A percentile compares a stretch with the other conserved stretches of the same genome.
phyloP scores from a whole-genome alignment of 2,113 vertebrate genomes.

The Mus pahari region DNA sequence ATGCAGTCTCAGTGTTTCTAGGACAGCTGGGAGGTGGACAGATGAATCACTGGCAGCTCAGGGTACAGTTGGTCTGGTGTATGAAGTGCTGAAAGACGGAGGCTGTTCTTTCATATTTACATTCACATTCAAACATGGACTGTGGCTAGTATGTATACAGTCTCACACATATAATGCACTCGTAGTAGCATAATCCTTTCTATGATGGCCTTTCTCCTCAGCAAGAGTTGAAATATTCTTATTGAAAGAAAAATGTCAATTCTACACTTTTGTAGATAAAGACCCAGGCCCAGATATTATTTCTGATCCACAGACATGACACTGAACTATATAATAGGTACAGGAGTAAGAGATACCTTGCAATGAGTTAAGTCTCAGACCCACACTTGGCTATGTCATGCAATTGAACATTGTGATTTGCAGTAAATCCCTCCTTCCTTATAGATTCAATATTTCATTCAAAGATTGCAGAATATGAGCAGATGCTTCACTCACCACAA shows the following conservation, averaged over 20 bases:
- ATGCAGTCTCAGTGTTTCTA: background rate
- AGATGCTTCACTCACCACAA: background rate
- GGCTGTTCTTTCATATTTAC: background rate
- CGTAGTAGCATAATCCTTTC: background rate
- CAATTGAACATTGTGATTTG: background rate
- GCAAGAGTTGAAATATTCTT: background rate
- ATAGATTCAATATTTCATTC: background rate
- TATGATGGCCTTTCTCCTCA: background rate
- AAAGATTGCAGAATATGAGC: background rate
- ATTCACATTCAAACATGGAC: too few species aligned
- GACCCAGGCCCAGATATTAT: background rate
- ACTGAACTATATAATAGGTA: accelerated
- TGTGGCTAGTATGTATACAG: background rate
- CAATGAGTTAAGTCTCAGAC: background rate
- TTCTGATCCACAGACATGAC: background rate
- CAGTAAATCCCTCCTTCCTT: background rate
- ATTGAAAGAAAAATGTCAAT: background rate
- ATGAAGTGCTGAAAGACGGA: too few species aligned
- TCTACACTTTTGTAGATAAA: background rate
- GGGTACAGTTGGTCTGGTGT: too few species aligned
- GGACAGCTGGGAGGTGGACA: too few species aligned
- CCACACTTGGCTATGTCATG: background rate
- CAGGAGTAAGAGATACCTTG: background rate
- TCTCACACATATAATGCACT: background rate
- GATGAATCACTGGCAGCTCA: background rate